Conservation (phyloP, 2,888 invertebrate species). For the Drosophila atripex region DNA sequence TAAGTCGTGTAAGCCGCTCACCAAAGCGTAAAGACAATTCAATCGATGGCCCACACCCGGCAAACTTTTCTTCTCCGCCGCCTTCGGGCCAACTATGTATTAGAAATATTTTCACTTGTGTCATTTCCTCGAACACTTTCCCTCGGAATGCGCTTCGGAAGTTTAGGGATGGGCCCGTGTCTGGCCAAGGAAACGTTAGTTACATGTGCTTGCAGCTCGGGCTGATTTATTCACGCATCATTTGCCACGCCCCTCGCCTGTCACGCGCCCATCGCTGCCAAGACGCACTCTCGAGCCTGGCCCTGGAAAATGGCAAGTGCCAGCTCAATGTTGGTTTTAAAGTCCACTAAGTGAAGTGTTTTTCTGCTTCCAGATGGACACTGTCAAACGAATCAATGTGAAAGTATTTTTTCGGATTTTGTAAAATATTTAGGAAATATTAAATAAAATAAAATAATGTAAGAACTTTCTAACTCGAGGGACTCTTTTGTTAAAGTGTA, state of each 20-base stretch:
- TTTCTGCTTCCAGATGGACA: background rate
- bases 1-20: slow-evolving; percentile 57
- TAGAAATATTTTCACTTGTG: slow-evolving; percentile 76
- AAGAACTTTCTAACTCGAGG: background rate
- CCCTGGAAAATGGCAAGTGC: slow-evolving; percentile 60
- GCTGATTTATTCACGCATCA: slow-evolving; percentile 38
- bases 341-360: background rate
- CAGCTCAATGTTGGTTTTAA: slow-evolving; percentile 61
- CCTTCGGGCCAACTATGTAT: slow-evolving; percentile 40
- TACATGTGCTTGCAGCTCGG: slow-evolving; percentile 29
- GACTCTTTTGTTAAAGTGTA: background rate
- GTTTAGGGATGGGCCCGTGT: slow-evolving; percentile 44
- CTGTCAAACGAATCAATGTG: background rate
- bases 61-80: slow-evolving; percentile 13
- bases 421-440: background rate
- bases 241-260: slow-evolving; percentile 29
- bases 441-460: background rate
- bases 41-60: slow-evolving; percentile 56
- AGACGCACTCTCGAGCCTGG: slow-evolving; percentile 54
- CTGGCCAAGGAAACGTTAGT: slow-evolving; percentile 42
- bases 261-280: slow-evolving; percentile 64
- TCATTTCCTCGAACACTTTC: slow-evolving; percentile 73
- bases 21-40: slow-evolving; percentile 64
- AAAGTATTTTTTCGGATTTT: background rate
- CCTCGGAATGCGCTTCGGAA: slow-evolving; percentile 53